phyloP scores from a whole-genome alignment of 1,140 invertebrate genomes.

The Neodiprion fabricii region DNA sequence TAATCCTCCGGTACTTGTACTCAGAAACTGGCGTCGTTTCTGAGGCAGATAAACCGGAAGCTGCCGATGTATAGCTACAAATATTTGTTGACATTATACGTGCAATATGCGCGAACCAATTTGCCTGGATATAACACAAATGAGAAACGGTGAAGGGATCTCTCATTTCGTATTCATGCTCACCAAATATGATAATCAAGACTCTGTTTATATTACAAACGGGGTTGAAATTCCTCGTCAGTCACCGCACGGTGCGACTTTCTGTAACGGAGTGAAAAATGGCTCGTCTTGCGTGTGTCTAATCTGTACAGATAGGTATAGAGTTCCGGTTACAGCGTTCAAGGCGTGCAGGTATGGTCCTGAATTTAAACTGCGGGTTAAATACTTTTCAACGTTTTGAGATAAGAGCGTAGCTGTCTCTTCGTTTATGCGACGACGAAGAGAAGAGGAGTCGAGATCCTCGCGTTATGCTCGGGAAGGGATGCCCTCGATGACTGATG shows the following conservation, averaged over 20 bases:
- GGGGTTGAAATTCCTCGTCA: neutral
- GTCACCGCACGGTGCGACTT: neutral
- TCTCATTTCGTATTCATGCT: neutral
- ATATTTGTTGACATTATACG: too few relatives aligned
- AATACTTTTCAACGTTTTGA: neutral
- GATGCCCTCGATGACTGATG: neutral
- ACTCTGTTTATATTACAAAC: neutral
- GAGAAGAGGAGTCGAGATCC: neutral
- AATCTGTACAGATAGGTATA: neutral
- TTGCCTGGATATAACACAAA: too few relatives aligned
- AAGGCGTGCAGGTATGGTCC: neutral
- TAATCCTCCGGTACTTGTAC: too few relatives aligned
- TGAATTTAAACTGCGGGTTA: constrained; percentile 2
- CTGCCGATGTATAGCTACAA: too few relatives aligned
- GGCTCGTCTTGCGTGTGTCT: neutral
- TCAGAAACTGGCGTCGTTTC: too few relatives aligned
- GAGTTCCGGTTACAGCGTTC: neutral
- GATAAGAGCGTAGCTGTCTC: neutral
- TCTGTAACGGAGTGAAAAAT: neutral
- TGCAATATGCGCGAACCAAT: too few relatives aligned
- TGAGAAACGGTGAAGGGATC: neutral
- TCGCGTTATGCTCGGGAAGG: neutral
- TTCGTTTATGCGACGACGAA: neutral
- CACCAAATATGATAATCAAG: neutral
- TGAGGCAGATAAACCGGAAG: too few relatives aligned